Evolutionary conservation across 2,888 invertebrate species (phyloP).

Genomic region (Melikaiella ostensackeni): DNA sequence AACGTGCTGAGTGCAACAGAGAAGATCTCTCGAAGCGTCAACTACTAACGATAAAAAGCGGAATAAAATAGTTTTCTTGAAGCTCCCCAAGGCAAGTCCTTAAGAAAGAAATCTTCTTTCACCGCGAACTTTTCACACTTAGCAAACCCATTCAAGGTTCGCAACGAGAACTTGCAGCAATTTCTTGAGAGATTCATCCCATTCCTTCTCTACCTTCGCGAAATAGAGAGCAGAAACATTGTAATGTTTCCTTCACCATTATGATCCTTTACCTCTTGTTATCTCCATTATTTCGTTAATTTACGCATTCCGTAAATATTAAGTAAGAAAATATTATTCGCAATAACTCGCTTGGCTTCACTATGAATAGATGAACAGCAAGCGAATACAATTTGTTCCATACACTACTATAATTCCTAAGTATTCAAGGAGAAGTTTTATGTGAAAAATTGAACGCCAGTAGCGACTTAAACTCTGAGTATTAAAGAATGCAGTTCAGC

Average conservation of each 20-base stretch:
- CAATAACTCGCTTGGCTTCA: background rate
- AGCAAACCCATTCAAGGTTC: conserved; percentile 26
- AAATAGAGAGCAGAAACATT: conserved; percentile 8
- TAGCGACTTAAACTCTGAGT: too few species aligned
- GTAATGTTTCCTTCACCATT: conserved; percentile 2
- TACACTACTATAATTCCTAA: too few species aligned
- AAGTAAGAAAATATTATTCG: background rate
- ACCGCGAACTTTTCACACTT: conserved; percentile 26
- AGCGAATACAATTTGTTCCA: background rate
- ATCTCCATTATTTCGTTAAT: background rate
- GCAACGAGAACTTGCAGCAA: conserved; percentile 21
- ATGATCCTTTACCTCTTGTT: background rate
- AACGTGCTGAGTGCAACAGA: background rate
- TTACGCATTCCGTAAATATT: background rate
- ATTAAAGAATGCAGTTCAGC: too few species aligned
- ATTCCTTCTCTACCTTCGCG: background rate
- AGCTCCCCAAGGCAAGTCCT: conserved; percentile 30
- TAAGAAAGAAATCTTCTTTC: conserved; percentile 31
- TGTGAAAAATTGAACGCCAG: too few species aligned
- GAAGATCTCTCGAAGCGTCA: conserved; percentile 23
- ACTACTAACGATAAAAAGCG: conserved; percentile 25
- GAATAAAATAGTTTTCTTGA: conserved; percentile 28
- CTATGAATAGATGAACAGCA: background rate
- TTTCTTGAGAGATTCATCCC: conserved; percentile 14
- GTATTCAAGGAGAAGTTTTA: too few species aligned